Evolutionary conservation across 2,113 vertebrate species (phyloP).

Genomic region (Nesoenas mayeri): DNA sequence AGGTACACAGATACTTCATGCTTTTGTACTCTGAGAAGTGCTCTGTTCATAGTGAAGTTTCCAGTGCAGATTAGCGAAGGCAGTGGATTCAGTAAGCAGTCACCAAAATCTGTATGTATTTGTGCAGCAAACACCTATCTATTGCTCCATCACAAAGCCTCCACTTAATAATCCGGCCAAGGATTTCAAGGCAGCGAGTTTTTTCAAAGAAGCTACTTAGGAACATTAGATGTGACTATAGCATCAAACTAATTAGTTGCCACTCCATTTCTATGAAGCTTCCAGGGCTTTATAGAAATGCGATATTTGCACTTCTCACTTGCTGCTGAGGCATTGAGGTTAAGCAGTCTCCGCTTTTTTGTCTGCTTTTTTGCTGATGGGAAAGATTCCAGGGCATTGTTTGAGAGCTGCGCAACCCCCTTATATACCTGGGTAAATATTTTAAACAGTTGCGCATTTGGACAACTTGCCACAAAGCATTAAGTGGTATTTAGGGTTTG

Average conservation of each 20-base stretch:
- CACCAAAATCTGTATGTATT: constrained; percentile 84
- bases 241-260: constrained; percentile 71
- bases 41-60: constrained; percentile 85
- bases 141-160: constrained; percentile 29
- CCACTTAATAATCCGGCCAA: constrained; percentile 61
- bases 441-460: constrained; percentile 62
- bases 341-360: constrained; percentile 52
- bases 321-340: constrained; percentile 47
- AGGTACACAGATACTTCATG: constrained; percentile 90
- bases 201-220: constrained; percentile 64
- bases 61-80: constrained; percentile 77
- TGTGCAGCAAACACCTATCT: constrained; percentile 79
- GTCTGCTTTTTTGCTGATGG: constrained; percentile 27
- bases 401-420: background rate
- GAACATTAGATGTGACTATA: constrained; percentile 61
- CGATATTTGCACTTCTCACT: constrained; percentile 60
- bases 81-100: constrained; percentile 60
- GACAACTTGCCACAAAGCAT: constrained; percentile 55
- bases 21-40: constrained; percentile 85
- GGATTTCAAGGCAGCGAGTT: constrained; percentile 61
- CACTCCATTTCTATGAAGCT: constrained; percentile 53
- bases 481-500: constrained; percentile 44
- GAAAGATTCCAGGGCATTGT: constrained; percentile 47
- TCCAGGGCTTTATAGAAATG: constrained; percentile 43
- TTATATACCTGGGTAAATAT: constrained; percentile 61